Evolutionary conservation across 2,888 invertebrate species (phyloP).

Genomic region (Parelbella ahira): DNA sequence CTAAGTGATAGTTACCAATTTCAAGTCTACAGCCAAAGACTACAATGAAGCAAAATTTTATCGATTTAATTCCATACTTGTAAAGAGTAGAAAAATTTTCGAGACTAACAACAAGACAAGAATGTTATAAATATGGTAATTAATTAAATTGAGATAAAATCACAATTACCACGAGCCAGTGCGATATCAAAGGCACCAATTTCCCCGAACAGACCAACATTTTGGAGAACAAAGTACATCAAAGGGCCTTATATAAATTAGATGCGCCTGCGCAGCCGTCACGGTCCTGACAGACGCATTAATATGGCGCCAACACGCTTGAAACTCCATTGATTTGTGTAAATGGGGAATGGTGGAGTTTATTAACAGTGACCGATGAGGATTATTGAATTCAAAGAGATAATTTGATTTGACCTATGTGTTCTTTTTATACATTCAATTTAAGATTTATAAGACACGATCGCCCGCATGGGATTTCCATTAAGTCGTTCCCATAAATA

Average conservation of each 20-base stretch:
- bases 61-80: too few relatives aligned
- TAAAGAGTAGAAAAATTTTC: too few relatives aligned
- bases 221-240: slow-evolving; percentile 48
- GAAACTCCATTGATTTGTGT: slow-evolving; percentile 29
- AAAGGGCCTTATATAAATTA: slow-evolving; percentile 57
- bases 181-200: slow-evolving; percentile 33
- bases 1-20: too few relatives aligned
- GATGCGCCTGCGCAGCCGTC: slow-evolving; percentile 47
- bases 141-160: slow-evolving; percentile 12
- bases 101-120: not conserved
- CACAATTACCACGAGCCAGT: slow-evolving; percentile 24
- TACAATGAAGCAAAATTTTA: too few relatives aligned
- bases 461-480: not conserved
- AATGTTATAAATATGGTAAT: not conserved
- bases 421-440: too few relatives aligned
- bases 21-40: too few relatives aligned
- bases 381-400: slow-evolving; percentile 40
- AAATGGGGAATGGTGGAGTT: slow-evolving; percentile 35
- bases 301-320: slow-evolving; percentile 53
- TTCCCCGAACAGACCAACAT: slow-evolving; percentile 40
- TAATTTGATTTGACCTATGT: slow-evolving; percentile 22
- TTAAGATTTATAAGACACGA: not conserved
- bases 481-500: too few relatives aligned
- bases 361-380: slow-evolving; percentile 54
- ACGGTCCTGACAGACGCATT: slow-evolving; percentile 46